These are phyloP conservation scores for Alligator mississippiensis DNA, from an alignment of 2,113 vertebrate genomes.

Conservation along the genomic window DNA sequence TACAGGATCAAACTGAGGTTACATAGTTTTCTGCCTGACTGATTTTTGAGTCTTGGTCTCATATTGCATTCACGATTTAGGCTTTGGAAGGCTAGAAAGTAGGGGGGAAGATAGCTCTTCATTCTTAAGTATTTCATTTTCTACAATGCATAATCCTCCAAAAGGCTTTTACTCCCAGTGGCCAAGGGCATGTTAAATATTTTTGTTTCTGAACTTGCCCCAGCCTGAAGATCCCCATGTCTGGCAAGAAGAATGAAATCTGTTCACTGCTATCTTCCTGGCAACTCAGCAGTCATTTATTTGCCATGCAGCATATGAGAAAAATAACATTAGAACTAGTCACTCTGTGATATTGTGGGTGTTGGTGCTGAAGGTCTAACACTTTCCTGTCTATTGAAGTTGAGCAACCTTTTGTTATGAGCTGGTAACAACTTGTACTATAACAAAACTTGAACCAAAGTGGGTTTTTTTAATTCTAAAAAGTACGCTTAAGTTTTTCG, in stretches of 20 bases:
- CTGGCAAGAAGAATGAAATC: not conserved
- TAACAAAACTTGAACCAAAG: no score
- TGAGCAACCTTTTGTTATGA: no score
- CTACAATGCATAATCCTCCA: not conserved
- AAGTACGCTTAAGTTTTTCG: no score
- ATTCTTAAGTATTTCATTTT: not conserved
- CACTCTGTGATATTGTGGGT: not conserved
- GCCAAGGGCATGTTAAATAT: not conserved
- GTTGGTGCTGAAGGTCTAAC: not conserved
- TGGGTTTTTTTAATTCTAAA: no score
- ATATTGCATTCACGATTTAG: not conserved
- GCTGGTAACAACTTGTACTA: no score
- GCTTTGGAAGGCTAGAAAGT: not conserved
- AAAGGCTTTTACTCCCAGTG: not conserved
- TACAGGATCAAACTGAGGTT: not conserved
- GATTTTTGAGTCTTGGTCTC: not conserved
- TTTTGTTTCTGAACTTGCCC: not conserved
- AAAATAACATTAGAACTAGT: not conserved
- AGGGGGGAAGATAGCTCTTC: not conserved
- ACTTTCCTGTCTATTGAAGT: no score
- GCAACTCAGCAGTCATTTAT: not conserved
- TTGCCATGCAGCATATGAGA: not conserved
- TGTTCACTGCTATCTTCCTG: not conserved
- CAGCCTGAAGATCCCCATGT: fast-evolving
- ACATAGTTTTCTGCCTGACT: not conserved